Conservation (phyloP, 2,888 invertebrate species). For the Tiliacea aurago region DNA sequence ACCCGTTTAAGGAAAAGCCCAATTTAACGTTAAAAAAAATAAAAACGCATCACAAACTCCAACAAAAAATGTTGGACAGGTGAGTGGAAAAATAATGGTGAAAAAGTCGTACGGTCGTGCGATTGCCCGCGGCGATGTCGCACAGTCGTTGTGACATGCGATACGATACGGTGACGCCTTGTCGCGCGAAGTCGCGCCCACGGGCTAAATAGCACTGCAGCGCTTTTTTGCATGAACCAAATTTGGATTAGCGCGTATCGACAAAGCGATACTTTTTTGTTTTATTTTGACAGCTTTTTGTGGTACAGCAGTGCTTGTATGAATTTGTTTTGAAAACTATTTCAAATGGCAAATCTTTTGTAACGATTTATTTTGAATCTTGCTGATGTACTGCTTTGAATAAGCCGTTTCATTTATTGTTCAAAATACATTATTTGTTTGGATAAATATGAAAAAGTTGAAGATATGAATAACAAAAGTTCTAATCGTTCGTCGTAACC, state of each 20-base stretch:
- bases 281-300: slow-evolving; percentile 51
- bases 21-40: background rate
- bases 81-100: slow-evolving; percentile 60
- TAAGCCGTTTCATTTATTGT: background rate
- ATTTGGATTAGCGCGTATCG: slow-evolving; percentile 62
- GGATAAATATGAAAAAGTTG: background rate
- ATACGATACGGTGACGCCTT: slow-evolving; percentile 63
- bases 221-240: slow-evolving; percentile 56
- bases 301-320: slow-evolving; percentile 17
- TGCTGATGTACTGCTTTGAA: background rate
- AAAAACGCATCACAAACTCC: slow-evolving; percentile 20
- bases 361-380: background rate
- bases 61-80: slow-evolving; percentile 33
- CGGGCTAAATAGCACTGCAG: slow-evolving; percentile 40
- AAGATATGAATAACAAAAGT: background rate
- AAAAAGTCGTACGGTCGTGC: slow-evolving; percentile 50
- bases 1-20: background rate
- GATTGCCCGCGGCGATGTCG: slow-evolving; percentile 56
- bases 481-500: no score
- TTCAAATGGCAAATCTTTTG: slow-evolving; percentile 1
- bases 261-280: slow-evolving; percentile 40
- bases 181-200: slow-evolving; percentile 45
- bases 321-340: slow-evolving; percentile 32
- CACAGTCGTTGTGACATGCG: slow-evolving; percentile 54
- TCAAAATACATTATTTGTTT: background rate